A percentile compares a stretch with the other conserved stretches of the same genome.
phyloP scores from a whole-genome alignment of 2,113 vertebrate species.

The Pseudois nayaur region DNA sequence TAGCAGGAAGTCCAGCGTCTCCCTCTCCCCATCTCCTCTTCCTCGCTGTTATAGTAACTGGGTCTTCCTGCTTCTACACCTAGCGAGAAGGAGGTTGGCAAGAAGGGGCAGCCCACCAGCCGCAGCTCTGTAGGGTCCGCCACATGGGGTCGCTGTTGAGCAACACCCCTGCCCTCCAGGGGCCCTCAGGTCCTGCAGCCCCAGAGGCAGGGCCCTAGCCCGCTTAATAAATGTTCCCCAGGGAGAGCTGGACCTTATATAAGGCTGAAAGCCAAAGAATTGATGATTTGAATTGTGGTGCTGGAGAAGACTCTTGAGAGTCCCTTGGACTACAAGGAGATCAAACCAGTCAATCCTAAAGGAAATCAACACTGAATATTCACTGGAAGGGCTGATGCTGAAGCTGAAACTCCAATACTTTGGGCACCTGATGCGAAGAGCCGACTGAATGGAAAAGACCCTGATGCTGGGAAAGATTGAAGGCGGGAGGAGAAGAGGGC shows the following conservation, averaged over 20 bases:
- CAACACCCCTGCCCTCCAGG: neutral
- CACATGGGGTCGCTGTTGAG: neutral
- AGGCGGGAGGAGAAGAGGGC: neutral
- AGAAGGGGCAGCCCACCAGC: neutral
- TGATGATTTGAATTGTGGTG: neutral
- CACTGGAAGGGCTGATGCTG: neutral
- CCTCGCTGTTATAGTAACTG: neutral
- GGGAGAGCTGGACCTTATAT: neutral
- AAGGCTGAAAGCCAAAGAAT: neutral
- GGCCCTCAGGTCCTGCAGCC: neutral
- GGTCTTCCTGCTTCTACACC: neutral
- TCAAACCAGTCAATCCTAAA: neutral
- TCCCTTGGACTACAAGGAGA: neutral
- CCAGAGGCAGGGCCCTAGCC: neutral
- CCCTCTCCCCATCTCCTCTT: neutral
- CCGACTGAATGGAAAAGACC: neutral
- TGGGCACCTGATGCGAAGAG: neutral
- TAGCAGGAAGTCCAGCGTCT: neutral
- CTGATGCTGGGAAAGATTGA: neutral
- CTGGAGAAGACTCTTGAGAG: neutral
- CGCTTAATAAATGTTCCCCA: neutral
- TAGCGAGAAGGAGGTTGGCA: accelerated
- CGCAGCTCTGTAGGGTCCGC: neutral
- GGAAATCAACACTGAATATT: neutral
- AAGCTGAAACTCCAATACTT: neutral